Evolutionary conservation across 2,113 vertebrate species (phyloP).

Genomic region (Mellivora capensis): DNA sequence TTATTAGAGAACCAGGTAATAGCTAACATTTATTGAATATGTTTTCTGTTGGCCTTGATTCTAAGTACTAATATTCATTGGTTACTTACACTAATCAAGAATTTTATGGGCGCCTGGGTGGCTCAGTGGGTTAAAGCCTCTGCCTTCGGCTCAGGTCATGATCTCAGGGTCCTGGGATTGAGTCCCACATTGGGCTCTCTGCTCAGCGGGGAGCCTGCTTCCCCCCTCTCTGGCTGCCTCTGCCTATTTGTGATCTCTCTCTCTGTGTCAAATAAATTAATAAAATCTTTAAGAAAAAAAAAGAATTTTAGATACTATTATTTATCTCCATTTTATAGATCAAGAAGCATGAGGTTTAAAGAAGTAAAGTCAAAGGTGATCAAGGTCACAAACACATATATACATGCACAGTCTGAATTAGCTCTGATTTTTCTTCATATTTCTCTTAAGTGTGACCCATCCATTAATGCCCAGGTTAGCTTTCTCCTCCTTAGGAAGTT

Average conservation of each 20-base stretch:
- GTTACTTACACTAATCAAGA: background rate
- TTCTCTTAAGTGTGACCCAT: background rate
- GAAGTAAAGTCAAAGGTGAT: background rate
- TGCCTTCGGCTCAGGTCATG: no score
- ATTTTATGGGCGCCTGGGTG: background rate
- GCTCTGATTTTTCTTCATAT: background rate
- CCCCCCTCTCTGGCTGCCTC: no score
- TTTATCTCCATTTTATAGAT: background rate
- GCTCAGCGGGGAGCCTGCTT: no score
- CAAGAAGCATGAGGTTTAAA: conserved; percentile 2
- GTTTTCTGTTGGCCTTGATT: background rate
- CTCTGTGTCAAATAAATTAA: no score
- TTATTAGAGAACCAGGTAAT: background rate
- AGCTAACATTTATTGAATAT: background rate
- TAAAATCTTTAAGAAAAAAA: no score
- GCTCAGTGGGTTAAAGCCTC: no score
- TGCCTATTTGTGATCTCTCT: no score
- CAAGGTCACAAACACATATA: background rate
- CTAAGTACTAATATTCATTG: background rate
- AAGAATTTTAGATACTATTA: background rate
- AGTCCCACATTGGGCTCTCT: no score
- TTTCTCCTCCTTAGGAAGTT: background rate
- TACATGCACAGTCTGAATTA: background rate
- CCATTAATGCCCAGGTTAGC: background rate
- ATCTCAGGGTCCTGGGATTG: no score